phyloP scores from a whole-genome alignment of 2,888 invertebrate genomes.

The Hemaris fuciformis region DNA sequence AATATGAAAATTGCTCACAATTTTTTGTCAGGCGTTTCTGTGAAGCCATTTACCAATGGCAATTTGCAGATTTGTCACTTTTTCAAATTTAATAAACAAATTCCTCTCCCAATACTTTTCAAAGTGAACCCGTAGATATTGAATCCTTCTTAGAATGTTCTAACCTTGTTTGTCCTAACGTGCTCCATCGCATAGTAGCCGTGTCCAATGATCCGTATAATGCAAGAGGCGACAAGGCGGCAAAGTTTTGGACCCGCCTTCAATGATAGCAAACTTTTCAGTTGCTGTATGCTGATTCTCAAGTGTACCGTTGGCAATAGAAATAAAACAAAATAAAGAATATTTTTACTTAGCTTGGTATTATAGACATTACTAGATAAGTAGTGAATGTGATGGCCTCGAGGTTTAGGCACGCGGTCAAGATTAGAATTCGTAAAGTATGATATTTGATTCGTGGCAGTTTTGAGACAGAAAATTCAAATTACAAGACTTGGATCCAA shows the following conservation, averaged over 20 bases:
- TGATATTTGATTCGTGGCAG: too few relatives aligned
- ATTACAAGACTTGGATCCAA: too few relatives aligned
- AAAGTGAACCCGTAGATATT: not conserved
- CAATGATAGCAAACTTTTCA: slow-evolving; percentile 40
- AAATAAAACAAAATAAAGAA: not conserved
- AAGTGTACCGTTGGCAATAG: slow-evolving; percentile 21
- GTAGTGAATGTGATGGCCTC: too few relatives aligned
- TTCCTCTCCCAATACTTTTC: not conserved
- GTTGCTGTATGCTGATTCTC: slow-evolving; percentile 39
- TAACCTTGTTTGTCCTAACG: not conserved
- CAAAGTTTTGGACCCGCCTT: slow-evolving; percentile 38
- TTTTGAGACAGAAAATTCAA: too few relatives aligned
- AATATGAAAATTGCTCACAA: not conserved
- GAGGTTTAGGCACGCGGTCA: too few relatives aligned
- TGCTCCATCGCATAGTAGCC: slow-evolving; percentile 35
- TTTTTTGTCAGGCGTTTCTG: not conserved
- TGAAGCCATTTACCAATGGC: too few relatives aligned
- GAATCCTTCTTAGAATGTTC: not conserved
- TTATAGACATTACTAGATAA: too few relatives aligned
- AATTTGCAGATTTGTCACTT: too few relatives aligned
- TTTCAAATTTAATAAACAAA: too few relatives aligned
- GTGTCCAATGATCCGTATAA: slow-evolving; percentile 44
- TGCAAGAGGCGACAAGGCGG: slow-evolving; percentile 44
- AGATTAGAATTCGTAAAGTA: too few relatives aligned
- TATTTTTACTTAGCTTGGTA: too few relatives aligned